Conservation (phyloP, 2,888 invertebrate genomes). For the Lochmaea crataegi region DNA sequence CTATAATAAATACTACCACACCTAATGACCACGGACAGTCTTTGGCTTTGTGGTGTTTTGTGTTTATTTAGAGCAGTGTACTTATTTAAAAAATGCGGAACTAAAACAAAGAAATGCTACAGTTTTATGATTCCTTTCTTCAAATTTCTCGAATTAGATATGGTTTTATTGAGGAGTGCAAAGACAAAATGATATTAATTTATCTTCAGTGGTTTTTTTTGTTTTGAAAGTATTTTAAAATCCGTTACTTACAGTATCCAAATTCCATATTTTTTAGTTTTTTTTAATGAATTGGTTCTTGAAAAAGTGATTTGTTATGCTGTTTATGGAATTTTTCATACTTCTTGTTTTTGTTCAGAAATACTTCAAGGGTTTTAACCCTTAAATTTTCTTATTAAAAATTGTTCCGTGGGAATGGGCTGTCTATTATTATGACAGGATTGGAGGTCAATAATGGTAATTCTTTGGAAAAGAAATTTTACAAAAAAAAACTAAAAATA, state of each 20-base stretch:
- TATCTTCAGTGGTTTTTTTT: neutral
- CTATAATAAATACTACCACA: too few relatives aligned
- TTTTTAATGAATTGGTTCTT: constrained; percentile 5
- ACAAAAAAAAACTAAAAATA: too few relatives aligned
- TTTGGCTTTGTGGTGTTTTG: too few relatives aligned
- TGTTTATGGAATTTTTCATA: neutral
- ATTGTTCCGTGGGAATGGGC: neutral
- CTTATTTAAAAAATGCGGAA: constrained; percentile 6
- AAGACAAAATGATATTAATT: neutral
- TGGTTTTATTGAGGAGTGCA: constrained; percentile 16
- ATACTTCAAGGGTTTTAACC: constrained; percentile 4
- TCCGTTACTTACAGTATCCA: neutral
- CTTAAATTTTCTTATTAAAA: neutral
- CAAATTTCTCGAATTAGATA: constrained; percentile 1
- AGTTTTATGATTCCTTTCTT: constrained; percentile 1
- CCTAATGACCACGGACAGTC: too few relatives aligned
- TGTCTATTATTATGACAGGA: neutral
- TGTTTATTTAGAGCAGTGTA: too few relatives aligned
- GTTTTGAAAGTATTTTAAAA: constrained; percentile 4
- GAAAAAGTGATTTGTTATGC: constrained; percentile 13
- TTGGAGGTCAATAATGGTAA: too few relatives aligned
- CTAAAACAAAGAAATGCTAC: constrained; percentile 4
- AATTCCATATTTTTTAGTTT: constrained; percentile 4
- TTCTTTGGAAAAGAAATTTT: too few relatives aligned
- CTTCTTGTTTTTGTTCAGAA: neutral